Percentiles rank a stretch among this genome's conserved stretches.
These are phyloP conservation scores for Muscina levida DNA, from an alignment of 2,888 invertebrate species.

Conservation along the genomic window DNA sequence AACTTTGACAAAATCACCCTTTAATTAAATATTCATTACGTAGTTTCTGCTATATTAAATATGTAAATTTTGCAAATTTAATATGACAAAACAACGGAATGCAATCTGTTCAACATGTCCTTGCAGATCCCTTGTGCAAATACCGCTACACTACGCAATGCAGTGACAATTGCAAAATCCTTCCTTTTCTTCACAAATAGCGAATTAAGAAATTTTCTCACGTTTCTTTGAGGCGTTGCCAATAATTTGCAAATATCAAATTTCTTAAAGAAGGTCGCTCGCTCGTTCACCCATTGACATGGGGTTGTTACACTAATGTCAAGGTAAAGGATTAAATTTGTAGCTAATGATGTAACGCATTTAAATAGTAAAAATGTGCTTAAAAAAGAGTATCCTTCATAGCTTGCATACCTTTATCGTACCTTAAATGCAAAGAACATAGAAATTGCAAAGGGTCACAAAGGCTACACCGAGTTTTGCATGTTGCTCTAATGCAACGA, in stretches of 20 bases:
- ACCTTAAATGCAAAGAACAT: constrained; percentile 48
- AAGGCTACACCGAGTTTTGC: constrained; percentile 54
- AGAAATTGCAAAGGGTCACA: constrained; percentile 24
- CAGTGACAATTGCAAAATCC: too few relatives aligned
- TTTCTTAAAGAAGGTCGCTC: constrained; percentile 43
- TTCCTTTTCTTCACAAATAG: not conserved
- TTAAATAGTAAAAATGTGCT: constrained; percentile 18
- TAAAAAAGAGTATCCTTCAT: not conserved
- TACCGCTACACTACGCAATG: too few relatives aligned
- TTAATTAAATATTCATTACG: too few relatives aligned
- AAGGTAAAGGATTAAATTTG: constrained; percentile 68
- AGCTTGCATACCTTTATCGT: too few relatives aligned
- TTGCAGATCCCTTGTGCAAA: too few relatives aligned
- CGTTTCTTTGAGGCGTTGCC: constrained; percentile 57
- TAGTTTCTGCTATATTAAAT: too few relatives aligned
- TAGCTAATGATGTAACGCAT: constrained; percentile 68
- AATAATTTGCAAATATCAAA: constrained; percentile 64
- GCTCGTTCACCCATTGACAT: too few relatives aligned
- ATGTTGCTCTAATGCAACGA: constrained; percentile 39
- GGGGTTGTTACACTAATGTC: constrained; percentile 58
- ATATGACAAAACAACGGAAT: too few relatives aligned
- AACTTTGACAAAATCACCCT: too few relatives aligned
- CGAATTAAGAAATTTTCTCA: constrained; percentile 60
- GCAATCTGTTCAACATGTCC: too few relatives aligned
- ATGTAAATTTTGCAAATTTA: too few relatives aligned